Evolutionary conservation across 2,797 vertebrate genomes (phyloP).

Genomic region (Gephyroberyx darwinii): DNA sequence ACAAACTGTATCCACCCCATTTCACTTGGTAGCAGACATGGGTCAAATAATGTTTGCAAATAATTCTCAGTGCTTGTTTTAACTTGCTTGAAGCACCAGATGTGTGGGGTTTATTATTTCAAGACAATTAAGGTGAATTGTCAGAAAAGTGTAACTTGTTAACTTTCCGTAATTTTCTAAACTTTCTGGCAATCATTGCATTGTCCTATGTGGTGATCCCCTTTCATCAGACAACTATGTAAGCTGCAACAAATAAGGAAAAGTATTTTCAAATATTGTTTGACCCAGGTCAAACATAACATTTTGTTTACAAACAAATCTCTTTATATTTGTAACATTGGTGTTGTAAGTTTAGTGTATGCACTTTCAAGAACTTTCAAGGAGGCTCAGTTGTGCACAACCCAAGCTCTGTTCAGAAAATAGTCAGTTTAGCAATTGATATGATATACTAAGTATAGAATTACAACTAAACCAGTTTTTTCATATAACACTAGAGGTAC

Average conservation of each 20-base stretch:
- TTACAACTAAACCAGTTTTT: constrained; percentile 33
- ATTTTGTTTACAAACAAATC: neutral
- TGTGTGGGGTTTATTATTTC: neutral
- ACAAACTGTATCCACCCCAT: neutral
- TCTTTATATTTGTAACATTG: neutral
- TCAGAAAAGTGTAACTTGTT: neutral
- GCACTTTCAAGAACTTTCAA: constrained; percentile 2
- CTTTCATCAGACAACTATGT: too few species aligned
- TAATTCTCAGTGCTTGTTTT: constrained; percentile 2
- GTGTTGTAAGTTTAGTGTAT: neutral
- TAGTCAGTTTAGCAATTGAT: neutral
- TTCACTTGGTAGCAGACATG: neutral
- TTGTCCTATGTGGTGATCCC: neutral
- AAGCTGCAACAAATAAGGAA: neutral
- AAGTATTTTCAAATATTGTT: neutral
- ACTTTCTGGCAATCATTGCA: neutral
- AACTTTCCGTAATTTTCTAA: neutral
- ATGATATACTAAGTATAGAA: constrained; percentile 35
- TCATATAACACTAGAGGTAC: constrained; percentile 31
- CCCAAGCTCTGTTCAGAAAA: constrained; percentile 33
- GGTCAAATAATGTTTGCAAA: neutral
- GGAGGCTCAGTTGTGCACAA: neutral
- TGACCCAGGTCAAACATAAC: neutral
- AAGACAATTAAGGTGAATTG: neutral
- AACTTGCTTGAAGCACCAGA: neutral